Evolutionary conservation across 2,888 invertebrate genomes (phyloP).

Genomic region (Pimpla rufipes): DNA sequence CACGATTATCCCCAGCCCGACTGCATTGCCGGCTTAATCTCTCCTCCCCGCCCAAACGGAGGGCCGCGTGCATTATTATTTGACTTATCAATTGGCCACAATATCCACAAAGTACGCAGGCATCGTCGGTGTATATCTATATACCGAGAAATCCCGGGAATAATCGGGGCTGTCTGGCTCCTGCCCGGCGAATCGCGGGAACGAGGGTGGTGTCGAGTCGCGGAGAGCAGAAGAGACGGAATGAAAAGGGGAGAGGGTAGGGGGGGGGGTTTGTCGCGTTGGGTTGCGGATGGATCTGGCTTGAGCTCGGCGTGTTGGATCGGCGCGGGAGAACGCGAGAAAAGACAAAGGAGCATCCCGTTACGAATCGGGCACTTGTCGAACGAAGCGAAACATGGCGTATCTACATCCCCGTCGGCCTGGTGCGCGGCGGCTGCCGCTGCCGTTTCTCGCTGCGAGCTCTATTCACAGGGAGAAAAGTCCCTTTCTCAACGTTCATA

Average conservation of each 20-base stretch:
- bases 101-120: not conserved
- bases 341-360: slow-evolving; percentile 84
- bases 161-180: slow-evolving; percentile 58
- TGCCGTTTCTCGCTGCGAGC: slow-evolving; percentile 64
- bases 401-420: slow-evolving; percentile 82
- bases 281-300: slow-evolving; percentile 55
- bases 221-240: slow-evolving; percentile 50
- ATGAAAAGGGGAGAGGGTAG: slow-evolving; percentile 55
- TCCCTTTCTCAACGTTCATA: slow-evolving; percentile 69
- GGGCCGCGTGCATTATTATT: not conserved
- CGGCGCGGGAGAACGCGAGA: slow-evolving; percentile 77
- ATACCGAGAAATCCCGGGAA: slow-evolving; percentile 55
- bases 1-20: not conserved
- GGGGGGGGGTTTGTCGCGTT: slow-evolving; percentile 41
- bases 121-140: slow-evolving; percentile 6
- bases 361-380: slow-evolving; percentile 82
- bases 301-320: slow-evolving; percentile 37
- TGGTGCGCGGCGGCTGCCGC: too few species aligned
- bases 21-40: not conserved
- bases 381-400: slow-evolving; percentile 82
- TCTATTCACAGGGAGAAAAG: slow-evolving; percentile 73
- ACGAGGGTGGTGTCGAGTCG: slow-evolving; percentile 37
- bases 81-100: slow-evolving; percentile 4
- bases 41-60: not conserved
- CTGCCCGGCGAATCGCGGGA: slow-evolving; percentile 55